Base-by-base conservation (phyloP, 1,140 invertebrate genomes). In the Drosophila lowei region DNA sequence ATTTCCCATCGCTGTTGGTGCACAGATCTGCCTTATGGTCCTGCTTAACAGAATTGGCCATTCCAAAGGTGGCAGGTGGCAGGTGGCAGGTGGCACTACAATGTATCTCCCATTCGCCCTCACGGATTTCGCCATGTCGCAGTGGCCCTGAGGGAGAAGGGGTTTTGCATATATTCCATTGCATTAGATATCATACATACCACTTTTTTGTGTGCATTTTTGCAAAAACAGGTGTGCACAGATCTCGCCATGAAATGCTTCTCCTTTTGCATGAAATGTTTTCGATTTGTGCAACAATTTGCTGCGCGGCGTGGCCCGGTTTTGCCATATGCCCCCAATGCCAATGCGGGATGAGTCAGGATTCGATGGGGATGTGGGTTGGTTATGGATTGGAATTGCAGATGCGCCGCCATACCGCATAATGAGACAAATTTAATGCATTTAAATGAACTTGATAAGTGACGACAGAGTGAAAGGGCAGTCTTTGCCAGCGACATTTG, bases 381-480 rank as follows among this genome's bases (percentile, higher is more conserved):
- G 21, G 38, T 38, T 65, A 34, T 53, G 49, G 62, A 55, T 46
- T 56, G 50, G 52, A 57, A 34, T 58, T 66, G 72, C 54, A 60
- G 72, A 67, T 75, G 59, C 42, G 55, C 25, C 59, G 41, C 44
- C 38, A 58, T 75, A 54, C 59, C 38, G 72, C 43, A 66, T 67
- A 67, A 54, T 60, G 54, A 44, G 53, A 63, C 49, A 71, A 52
- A 34, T 86, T 74, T 71, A 81, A 85, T 85, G 80, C 80, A 85
- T 85, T 85, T 85, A 85, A 85, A 85, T 86, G 73, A 85, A 62
- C 73, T 70, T 58, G 77, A 85, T 86, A 86, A 86, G 59, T 48
- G 28, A 63, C 50, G 60, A 47, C 42, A 42, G n/a, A 21, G 23
- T 66, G 25, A 16, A 21, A 11, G 28, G 47, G 62, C 78, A 72